A percentile compares a stretch with the other conserved stretches of the same genome.
Evolutionary conservation across 1,140 invertebrate genomes (phyloP).

Genomic region (Zophobas morio): DNA sequence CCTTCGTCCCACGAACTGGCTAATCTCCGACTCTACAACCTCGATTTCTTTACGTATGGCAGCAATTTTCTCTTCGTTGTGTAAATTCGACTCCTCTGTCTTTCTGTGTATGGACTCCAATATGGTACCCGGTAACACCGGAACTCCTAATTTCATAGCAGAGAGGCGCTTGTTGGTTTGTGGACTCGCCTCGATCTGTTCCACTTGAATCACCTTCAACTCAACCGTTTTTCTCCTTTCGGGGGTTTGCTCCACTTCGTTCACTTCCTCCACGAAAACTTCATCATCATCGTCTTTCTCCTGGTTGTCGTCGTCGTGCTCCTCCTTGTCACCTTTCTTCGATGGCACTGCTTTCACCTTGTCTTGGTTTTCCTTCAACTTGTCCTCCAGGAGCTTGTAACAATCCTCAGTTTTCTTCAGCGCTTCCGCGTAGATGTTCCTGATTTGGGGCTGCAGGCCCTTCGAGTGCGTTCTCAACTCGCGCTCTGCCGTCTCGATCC

Average conservation of each 20-base stretch:
- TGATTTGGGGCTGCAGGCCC: conserved; percentile 57
- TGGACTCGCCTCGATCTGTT: conserved; percentile 46
- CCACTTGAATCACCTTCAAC: conserved; percentile 52
- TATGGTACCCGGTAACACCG: conserved; percentile 59
- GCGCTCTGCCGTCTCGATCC: conserved; percentile 52
- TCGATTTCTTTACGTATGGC: conserved; percentile 51
- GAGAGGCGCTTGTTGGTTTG: conserved; percentile 56
- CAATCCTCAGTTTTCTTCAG: conserved; percentile 53
- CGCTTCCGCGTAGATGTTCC: conserved; percentile 51
- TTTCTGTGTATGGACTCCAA: conserved; percentile 34
- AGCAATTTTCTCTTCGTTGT: conserved; percentile 51
- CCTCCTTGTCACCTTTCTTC: not conserved
- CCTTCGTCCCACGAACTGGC: conserved; percentile 57
- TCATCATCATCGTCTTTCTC: conserved; percentile 8
- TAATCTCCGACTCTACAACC: conserved; percentile 55
- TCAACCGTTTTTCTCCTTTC: conserved; percentile 55
- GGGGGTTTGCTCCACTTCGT: conserved; percentile 13
- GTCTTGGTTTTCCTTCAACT: conserved; percentile 53
- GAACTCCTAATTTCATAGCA: conserved; percentile 58
- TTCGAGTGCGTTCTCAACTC: conserved; percentile 45
- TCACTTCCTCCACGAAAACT: conserved; percentile 30
- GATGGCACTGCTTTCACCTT: conserved; percentile 29
- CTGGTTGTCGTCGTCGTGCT: conserved; percentile 20
- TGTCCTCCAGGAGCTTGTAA: conserved; percentile 45
- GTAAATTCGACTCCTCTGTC: not conserved